A percentile compares a stretch with the other conserved stretches of the same genome.
Evolutionary conservation across 2,888 invertebrate genomes (phyloP).

Genomic region (Linnaemya tessellans): DNA sequence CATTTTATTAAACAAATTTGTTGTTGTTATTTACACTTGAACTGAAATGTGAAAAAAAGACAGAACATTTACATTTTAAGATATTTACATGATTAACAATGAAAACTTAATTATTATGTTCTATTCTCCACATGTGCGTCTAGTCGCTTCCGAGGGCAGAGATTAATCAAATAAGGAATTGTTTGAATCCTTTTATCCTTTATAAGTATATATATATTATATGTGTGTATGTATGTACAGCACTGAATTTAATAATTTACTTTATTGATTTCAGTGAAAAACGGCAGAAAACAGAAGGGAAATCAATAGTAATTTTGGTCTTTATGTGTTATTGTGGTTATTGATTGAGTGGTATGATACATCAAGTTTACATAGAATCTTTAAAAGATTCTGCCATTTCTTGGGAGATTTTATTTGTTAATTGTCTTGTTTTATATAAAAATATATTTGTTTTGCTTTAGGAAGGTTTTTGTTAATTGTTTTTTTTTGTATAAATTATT

Average conservation of each 20-base stretch:
- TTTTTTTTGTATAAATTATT: neutral
- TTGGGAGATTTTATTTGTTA: constrained; percentile 14
- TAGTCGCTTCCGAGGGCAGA: neutral
- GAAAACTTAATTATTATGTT: neutral
- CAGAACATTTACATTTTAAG: constrained; percentile 23
- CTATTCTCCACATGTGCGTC: neutral
- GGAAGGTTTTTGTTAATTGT: constrained; percentile 33
- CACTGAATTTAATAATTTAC: neutral
- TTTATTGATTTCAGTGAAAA: neutral
- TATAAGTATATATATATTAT: too few relatives aligned
- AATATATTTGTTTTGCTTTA: constrained; percentile 51
- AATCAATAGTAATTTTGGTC: constrained; percentile 59
- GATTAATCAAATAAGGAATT: neutral
- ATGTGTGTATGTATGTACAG: constrained; percentile 19
- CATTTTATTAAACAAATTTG: neutral
- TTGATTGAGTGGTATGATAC: constrained; percentile 59
- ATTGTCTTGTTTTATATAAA: constrained; percentile 45
- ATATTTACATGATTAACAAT: constrained; percentile 50
- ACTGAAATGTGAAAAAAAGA: constrained; percentile 7
- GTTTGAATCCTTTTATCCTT: neutral
- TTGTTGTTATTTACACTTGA: constrained; percentile 20
- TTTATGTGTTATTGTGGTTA: constrained; percentile 28
- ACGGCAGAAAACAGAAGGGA: constrained; percentile 9
- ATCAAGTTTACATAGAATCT: constrained; percentile 65
- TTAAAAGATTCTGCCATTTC: constrained; percentile 47